Evolutionary conservation across 1,140 invertebrate genomes (phyloP), one percentile per base, ranked within the genome.

Genomic region (Camponotus pennsylvanicus): DNA sequence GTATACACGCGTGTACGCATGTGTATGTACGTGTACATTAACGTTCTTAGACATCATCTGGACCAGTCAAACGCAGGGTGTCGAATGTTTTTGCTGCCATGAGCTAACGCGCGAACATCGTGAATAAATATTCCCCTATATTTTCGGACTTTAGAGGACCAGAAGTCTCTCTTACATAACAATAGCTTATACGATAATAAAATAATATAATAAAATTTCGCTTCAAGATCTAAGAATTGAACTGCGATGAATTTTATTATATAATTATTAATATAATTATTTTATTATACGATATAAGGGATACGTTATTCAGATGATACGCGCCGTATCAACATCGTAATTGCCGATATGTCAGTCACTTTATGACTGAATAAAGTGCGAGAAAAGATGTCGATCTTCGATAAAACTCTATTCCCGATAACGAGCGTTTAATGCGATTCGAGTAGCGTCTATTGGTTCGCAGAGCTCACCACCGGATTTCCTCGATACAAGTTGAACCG

Each of bases 31-130:
- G 57, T 63, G 27, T 63, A 63, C 79, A 32, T 37, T 90, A 86
- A 88, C 63, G 71, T 86, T 90, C 85, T 76, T 73, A 85, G 75
- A 71, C 77, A 86, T 88, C 89, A 83, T 55, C 70, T 70, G 78
- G 83, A 67, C 78, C 80, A 86, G 78, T 73, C 78, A 86, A 86
- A 80, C 55, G 70, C 88, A 90, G 63, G 13, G 66, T 61, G 37
- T 66, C 45, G 40, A 57, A 86, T 82, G 88, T 59, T 88, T 78
- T 90, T 79, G 32, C 55, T 85, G 34, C 9, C 13, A 13, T n/a
- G 49, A 45, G 21, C 49, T 79, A 82, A 49, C 52, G 64, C n/a
- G 37, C 66, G n/a, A 61, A 45, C 27, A 40, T 45, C 59, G 37
- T 82, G 40, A 73, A 83, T 61, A 61, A 83, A 75, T 73, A 83